Conservation (phyloP, 2,113 vertebrate species). For the Lagopus leucura region DNA sequence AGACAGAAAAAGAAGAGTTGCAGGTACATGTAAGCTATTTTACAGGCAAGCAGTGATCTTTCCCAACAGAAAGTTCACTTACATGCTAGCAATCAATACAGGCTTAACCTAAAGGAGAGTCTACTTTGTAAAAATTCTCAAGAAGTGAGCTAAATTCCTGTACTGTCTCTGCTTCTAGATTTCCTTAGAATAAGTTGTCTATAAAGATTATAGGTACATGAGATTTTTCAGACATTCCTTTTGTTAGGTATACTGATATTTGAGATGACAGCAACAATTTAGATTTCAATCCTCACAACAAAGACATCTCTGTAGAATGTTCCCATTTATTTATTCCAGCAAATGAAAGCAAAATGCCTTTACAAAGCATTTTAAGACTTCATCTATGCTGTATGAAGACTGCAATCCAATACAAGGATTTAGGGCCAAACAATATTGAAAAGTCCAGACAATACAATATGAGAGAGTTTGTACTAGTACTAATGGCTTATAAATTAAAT, state of each 20-base stretch:
- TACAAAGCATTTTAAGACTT: background rate
- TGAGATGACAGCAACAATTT: background rate
- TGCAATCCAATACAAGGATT: background rate
- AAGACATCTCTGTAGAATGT: background rate
- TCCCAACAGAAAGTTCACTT: background rate
- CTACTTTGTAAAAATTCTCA: background rate
- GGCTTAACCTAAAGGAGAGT: background rate
- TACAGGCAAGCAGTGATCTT: rapidly evolving
- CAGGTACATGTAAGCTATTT: background rate
- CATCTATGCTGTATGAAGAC: background rate
- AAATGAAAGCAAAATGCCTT: background rate
- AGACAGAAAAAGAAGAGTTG: background rate
- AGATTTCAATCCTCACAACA: background rate
- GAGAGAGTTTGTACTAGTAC: background rate
- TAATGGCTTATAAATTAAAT: background rate
- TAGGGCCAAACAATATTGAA: background rate
- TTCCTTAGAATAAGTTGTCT: background rate
- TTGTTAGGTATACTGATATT: background rate
- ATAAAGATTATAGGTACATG: background rate
- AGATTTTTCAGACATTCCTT: background rate
- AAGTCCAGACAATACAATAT: background rate
- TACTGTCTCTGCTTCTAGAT: background rate
- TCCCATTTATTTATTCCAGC: background rate
- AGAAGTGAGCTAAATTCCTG: background rate
- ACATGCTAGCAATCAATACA: background rate